Percentiles rank a stretch among this genome's conserved stretches.
phyloP scores from a whole-genome alignment of 2,888 invertebrate species.

The Cryptus armator region DNA sequence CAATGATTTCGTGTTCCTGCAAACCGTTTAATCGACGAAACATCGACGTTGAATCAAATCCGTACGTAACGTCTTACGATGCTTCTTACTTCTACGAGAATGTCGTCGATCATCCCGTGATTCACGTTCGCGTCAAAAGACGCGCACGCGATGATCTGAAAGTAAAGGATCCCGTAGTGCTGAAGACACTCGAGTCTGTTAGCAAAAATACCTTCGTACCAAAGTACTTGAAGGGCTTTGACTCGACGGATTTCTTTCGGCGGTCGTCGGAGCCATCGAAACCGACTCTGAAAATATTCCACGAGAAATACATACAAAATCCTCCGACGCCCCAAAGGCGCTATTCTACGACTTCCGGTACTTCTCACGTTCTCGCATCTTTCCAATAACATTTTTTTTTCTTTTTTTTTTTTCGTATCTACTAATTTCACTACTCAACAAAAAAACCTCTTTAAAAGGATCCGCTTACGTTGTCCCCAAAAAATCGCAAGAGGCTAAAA shows the following conservation, averaged over 20 bases:
- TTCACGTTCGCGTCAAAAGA: slow-evolving; percentile 52
- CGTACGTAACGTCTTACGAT: slow-evolving; percentile 67
- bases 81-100: slow-evolving; percentile 69
- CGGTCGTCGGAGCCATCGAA: slow-evolving; percentile 53
- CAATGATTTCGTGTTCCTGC: slow-evolving; percentile 45
- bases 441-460: slow-evolving; percentile 39
- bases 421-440: background rate
- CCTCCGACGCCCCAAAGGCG: slow-evolving; percentile 64
- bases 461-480: slow-evolving; percentile 49
- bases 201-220: slow-evolving; percentile 43
- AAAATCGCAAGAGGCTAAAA: slow-evolving; percentile 40
- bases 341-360: slow-evolving; percentile 63
- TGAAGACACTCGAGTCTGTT: slow-evolving; percentile 34
- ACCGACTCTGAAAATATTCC: slow-evolving; percentile 62
- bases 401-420: background rate
- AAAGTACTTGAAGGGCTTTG: slow-evolving; percentile 43
- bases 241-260: slow-evolving; percentile 58
- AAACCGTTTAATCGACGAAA: slow-evolving; percentile 35
- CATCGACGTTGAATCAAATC: slow-evolving; percentile 26
- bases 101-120: slow-evolving; percentile 57
- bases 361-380: background rate
- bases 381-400: background rate
- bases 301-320: slow-evolving; percentile 66
- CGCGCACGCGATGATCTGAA: slow-evolving; percentile 51
- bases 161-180: slow-evolving; percentile 29